Evolutionary conservation across 1,140 invertebrate species (phyloP).

Genomic region (Teleogryllus occipitalis): DNA sequence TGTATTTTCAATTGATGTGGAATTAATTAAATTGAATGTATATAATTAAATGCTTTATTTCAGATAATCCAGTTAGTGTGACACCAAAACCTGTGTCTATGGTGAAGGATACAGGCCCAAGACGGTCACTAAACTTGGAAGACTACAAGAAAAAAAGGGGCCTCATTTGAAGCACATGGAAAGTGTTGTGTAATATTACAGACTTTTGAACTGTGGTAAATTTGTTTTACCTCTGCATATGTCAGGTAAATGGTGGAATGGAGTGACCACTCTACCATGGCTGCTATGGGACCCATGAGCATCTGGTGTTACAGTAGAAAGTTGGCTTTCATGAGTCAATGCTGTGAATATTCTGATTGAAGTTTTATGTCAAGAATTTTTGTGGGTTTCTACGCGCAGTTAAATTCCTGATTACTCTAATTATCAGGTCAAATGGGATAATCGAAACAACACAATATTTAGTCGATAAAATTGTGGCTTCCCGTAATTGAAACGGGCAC

Average conservation of each 20-base stretch:
- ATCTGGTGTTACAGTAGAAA: neutral
- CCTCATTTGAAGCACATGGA: slow-evolving; percentile 60
- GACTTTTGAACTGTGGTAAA: neutral
- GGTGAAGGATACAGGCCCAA: slow-evolving; percentile 71
- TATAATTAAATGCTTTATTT: slow-evolving; percentile 30
- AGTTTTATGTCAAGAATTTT: no score
- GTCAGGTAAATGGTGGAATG: neutral
- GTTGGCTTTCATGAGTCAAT: neutral
- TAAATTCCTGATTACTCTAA: no score
- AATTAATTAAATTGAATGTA: no score
- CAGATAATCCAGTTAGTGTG: slow-evolving; percentile 60
- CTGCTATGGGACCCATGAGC: neutral
- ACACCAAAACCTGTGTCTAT: slow-evolving; percentile 63
- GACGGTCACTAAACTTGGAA: slow-evolving; percentile 85
- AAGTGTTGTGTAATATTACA: neutral
- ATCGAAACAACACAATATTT: no score
- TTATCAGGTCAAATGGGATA: no score
- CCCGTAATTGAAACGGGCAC: no score
- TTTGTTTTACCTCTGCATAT: neutral
- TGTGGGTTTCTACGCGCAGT: no score
- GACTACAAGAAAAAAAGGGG: slow-evolving; percentile 95
- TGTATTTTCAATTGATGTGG: no score
- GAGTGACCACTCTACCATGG: neutral
- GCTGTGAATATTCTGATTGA: no score
- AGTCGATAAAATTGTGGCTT: no score